Conservation (phyloP, 1,140 invertebrate genomes). For the Chironomus striatipennis region DNA sequence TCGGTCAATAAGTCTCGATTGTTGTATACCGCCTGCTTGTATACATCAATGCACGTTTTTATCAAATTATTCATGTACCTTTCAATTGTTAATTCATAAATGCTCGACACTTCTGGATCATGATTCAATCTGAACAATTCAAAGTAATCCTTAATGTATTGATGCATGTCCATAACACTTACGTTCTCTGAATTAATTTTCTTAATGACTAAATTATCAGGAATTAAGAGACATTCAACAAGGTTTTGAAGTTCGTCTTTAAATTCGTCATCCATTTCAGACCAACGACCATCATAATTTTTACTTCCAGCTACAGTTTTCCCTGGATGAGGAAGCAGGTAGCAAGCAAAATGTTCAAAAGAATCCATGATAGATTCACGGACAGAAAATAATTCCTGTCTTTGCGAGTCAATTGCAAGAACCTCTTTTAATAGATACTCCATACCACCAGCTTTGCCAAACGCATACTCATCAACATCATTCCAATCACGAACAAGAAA, state of each 20-base stretch:
- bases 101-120: neutral
- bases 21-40: neutral
- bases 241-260: neutral
- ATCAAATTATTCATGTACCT: neutral
- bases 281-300: neutral
- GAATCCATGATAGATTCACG: neutral
- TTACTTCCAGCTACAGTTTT: neutral
- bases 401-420: neutral
- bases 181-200: neutral
- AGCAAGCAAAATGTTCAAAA: neutral
- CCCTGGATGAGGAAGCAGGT: neutral
- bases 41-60: neutral
- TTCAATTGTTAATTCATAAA: neutral
- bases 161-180: neutral
- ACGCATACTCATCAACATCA: neutral
- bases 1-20: neutral
- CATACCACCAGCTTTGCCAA: neutral
- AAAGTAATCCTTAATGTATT: neutral
- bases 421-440: neutral
- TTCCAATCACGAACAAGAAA: slow-evolving; percentile 52
- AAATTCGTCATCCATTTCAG: neutral
- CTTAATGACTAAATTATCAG: neutral
- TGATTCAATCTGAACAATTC: neutral
- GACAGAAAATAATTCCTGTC: neutral
- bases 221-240: neutral